Percentiles rank a stretch among this genome's conserved stretches.
Conservation (phyloP, 2,113 vertebrate genomes). For the Halichoeres trimaculatus region DNA sequence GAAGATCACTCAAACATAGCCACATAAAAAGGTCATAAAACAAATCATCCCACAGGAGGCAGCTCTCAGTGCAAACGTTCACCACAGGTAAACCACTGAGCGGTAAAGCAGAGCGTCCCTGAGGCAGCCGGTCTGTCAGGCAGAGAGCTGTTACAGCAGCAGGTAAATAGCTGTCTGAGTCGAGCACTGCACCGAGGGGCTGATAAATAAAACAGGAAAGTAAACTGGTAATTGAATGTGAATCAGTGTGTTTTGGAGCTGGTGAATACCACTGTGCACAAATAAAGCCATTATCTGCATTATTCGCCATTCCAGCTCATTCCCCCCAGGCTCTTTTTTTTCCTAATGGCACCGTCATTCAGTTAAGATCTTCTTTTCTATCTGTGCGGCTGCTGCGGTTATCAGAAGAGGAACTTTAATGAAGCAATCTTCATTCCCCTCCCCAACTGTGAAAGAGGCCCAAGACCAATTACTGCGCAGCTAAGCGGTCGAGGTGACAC, state of each 20-base stretch:
- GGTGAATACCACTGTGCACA: slow-evolving; percentile 51
- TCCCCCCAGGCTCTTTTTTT: slow-evolving; percentile 32
- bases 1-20: not conserved
- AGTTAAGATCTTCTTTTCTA: slow-evolving; percentile 71
- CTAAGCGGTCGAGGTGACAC: slow-evolving; percentile 65
- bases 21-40: not conserved
- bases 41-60: not conserved
- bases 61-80: not conserved
- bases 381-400: slow-evolving; percentile 60
- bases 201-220: slow-evolving; percentile 59
- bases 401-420: slow-evolving; percentile 82
- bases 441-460: slow-evolving; percentile 77
- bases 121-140: slow-evolving; percentile 25
- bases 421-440: slow-evolving; percentile 80
- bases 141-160: slow-evolving; percentile 22
- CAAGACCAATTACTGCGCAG: slow-evolving; percentile 78
- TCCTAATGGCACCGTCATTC: slow-evolving; percentile 66
- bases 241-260: slow-evolving; percentile 52
- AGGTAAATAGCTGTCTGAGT: slow-evolving; percentile 45
- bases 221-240: slow-evolving; percentile 60
- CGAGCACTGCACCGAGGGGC: slow-evolving; percentile 37
- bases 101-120: not conserved
- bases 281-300: slow-evolving; percentile 73
- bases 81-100: not conserved
- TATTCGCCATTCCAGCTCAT: slow-evolving; percentile 60